Base-by-base conservation (phyloP, 2,888 invertebrate species). In the Nephrotoma appendiculata region DNA sequence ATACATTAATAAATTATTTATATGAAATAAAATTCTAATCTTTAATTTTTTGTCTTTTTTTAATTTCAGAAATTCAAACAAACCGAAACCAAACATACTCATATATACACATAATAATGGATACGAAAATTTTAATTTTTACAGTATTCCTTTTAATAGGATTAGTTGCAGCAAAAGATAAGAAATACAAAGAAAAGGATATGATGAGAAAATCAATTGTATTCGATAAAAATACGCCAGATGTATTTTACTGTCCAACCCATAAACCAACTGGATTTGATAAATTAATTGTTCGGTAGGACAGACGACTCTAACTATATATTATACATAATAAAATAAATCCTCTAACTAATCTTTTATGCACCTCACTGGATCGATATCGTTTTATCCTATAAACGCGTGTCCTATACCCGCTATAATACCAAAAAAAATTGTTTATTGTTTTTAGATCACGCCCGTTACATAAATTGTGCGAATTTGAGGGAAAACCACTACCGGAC, bases 201-300 rank as follows among this genome's bases (percentile, higher is more conserved):
- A 95, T 96, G 94, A 94, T 95, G 93, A 92, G 95, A 88, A 96
- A 96, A 91, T 95, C 95, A 87, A 96, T 96, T 88, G 95, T 96
- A 52, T 96, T 94, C 90, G 95, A 96, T 90, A 95, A 95, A 87
- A 95, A 95, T 89, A 96, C 95, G 0, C 96, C 96, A 7, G 95
- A 95, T 89, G 95, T 96, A 15, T 96, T 96, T 90, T 96, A 96
- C 90, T 96, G 96, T 89, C 96, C 96, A 0, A 94, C 95, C 89
- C 94, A 95, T 88, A 95, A 96, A 89, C 95, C 95, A n/a, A 94
- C 94, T 5, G 94, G 95, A 48, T 93, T 95, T 89, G 95, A 95
- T 88, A 95, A 95, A 90, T 92, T 95, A 90, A 94, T 95, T 88
- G 95, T 96, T 44, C 93, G 93, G 93, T 93, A 90, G 91, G 91